Base-by-base conservation (phyloP, 2,888 invertebrate genomes). In the Eristalis intricaria region DNA sequence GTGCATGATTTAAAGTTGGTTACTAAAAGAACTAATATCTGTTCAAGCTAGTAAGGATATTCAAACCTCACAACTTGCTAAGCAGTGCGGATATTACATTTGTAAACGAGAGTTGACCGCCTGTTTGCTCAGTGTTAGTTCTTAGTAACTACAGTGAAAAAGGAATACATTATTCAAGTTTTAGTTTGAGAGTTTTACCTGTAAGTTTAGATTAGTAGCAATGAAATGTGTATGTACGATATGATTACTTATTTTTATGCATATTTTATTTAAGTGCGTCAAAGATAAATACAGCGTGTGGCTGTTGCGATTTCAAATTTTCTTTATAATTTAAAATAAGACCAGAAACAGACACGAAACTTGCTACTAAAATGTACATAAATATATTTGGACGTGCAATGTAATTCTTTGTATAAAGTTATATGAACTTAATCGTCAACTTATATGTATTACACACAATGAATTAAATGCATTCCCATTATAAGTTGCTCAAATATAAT, bases 71-170 rank as follows among this genome's bases (percentile, higher is more conserved):
- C 35, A 63, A 38, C 43, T 65, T 64, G 65, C 50, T 78, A 22
- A 87, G 76, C 79, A 64, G 87, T 35, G 87, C 87, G 87, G 87
- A 87, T 83, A 83, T 70, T 70, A 64, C 13, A 82, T 22, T 66
- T 71, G 58, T 22, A 11, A 73, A 29, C 5, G 11, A 66, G 19
- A 76, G 64, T 87, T 73, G 87, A 87, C 87, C 87, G 87, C 87
- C 87, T 79, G 78, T 80, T 87, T 84, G 50, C 61, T 65, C 13
- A 60, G 32, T 50, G 32, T 22, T 58, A 22, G n/a, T 64, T 32
- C 22, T 4, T 15, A 43, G 38, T 38, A 38, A 38, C 13, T 4
- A 0, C 2, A 38, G 38, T 38, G 38, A 38, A 13, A n/a, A n/a
- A n/a, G n/a, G n/a, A n/a, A n/a, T n/a, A n/a, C n/a, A n/a, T n/a